A percentile compares a stretch with the other conserved stretches of the same genome.
phyloP scores from a whole-genome alignment of 30 jellyfish, hydroid and myxozoan species.

The Catostylus mosaicus region DNA sequence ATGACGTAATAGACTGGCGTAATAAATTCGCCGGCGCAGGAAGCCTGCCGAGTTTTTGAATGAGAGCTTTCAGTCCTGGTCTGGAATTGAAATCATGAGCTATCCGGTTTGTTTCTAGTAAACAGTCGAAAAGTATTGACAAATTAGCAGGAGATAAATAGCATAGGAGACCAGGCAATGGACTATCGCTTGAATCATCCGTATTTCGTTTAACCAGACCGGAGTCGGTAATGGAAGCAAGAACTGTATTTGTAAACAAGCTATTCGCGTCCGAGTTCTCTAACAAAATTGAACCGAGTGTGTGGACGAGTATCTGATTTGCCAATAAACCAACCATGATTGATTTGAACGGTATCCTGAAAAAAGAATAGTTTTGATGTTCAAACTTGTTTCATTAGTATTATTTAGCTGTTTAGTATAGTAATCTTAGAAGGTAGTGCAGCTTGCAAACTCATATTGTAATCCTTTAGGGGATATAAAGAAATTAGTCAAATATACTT shows the following conservation, averaged over 20 bases:
- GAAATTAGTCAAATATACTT: too few relatives aligned
- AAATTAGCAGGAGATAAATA: conserved; percentile 93
- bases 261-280: conserved; percentile 92
- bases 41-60: conserved; percentile 84
- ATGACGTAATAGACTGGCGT: conserved; percentile 93
- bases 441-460: too few relatives aligned
- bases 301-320: conserved; percentile 90
- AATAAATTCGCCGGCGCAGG: conserved; percentile 92
- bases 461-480: too few relatives aligned
- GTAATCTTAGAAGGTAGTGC: too few relatives aligned
- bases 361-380: too few relatives aligned
- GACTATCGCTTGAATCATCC: conserved; percentile 85
- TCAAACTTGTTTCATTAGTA: too few relatives aligned
- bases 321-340: conserved; percentile 92
- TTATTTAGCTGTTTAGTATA: too few relatives aligned
- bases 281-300: conserved; percentile 90
- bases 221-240: conserved; percentile 88
- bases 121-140: conserved; percentile 89
- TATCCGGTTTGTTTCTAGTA: conserved; percentile 78
- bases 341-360: conserved; percentile 87
- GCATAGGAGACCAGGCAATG: conserved; percentile 94
- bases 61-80: conserved; percentile 92
- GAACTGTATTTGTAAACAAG: conserved; percentile 70
- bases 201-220: conserved; percentile 89
- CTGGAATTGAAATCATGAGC: conserved; percentile 94